These are phyloP conservation scores for Diplodus puntazzo DNA, from an alignment of 2,797 vertebrate species.

Conservation along the genomic window DNA sequence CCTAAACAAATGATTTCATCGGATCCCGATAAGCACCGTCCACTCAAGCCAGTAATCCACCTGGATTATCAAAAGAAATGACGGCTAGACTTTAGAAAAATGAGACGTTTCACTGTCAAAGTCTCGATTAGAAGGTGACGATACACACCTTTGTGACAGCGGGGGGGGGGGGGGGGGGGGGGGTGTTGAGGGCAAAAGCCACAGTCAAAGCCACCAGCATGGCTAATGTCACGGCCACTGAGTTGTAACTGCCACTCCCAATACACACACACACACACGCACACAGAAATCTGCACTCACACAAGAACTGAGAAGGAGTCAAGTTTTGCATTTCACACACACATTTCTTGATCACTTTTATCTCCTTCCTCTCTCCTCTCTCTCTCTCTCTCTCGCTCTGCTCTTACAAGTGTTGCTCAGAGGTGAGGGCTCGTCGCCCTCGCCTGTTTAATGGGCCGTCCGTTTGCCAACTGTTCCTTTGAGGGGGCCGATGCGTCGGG, in stretches of 20 bases:
- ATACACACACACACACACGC: constrained; percentile 1
- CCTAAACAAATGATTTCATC: constrained; percentile 22
- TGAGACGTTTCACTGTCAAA: constrained; percentile 20
- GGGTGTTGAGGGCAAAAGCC: constrained; percentile 44
- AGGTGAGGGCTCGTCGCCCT: constrained; percentile 72
- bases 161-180: no score
- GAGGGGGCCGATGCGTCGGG: constrained; percentile 78
- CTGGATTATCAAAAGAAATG: constrained; percentile 19
- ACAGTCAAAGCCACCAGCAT: constrained; percentile 64
- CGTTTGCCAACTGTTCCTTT: constrained; percentile 86
- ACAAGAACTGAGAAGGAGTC: constrained; percentile 16
- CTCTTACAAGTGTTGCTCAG: constrained; percentile 65
- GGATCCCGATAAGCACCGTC: background rate
- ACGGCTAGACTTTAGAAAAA: background rate
- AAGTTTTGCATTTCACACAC: constrained; percentile 20
- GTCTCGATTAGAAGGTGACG: constrained; percentile 29
- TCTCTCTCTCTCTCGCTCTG: constrained; percentile 21
- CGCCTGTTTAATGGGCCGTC: constrained; percentile 77
- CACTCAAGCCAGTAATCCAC: background rate
- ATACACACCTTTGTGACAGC: constrained; percentile 40
- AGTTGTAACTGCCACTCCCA: constrained; percentile 46
- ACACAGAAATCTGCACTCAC: background rate
- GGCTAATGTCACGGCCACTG: constrained; percentile 72
- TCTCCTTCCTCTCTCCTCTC: background rate
- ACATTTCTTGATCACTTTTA: no score